Evolutionary conservation across 2,888 invertebrate genomes (phyloP).

Genomic region (Eristalis intricaria): DNA sequence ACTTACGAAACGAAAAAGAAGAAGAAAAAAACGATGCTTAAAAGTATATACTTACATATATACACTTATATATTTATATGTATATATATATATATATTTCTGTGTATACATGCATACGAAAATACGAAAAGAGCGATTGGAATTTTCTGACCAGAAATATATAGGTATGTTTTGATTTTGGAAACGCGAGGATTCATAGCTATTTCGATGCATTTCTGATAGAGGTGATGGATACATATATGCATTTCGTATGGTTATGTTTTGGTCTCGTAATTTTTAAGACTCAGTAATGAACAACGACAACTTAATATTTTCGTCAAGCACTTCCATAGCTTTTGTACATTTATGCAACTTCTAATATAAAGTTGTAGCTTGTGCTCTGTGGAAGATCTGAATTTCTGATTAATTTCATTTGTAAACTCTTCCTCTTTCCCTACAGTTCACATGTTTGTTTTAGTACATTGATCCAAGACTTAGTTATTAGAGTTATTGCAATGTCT

Average conservation of each 20-base stretch:
- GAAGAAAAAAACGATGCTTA: constrained; percentile 40
- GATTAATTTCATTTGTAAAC: no score
- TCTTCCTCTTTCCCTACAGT: no score
- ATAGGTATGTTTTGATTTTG: constrained; percentile 31
- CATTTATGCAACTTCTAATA: no score
- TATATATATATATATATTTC: not conserved
- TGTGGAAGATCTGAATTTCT: no score
- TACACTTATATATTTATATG: no score
- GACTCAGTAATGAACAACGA: not conserved
- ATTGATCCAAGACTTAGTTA: no score
- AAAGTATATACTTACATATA: constrained; percentile 4
- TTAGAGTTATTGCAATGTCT: no score
- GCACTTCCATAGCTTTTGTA: no score
- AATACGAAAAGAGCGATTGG: constrained; percentile 24
- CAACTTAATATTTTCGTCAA: no score
- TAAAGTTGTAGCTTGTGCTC: no score
- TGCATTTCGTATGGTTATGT: constrained; percentile 14
- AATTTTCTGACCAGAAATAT: constrained; percentile 54
- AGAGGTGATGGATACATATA: constrained; percentile 2
- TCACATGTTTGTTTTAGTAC: no score
- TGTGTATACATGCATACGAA: not conserved
- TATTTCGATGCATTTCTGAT: not conserved
- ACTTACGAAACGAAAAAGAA: constrained; percentile 59
- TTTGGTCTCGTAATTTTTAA: constrained; percentile 15
- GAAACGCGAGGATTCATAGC: constrained; percentile 33